Percentiles rank a stretch among this genome's conserved stretches.
Evolutionary conservation across 2,797 vertebrate genomes (phyloP).

Genomic region (Tangara arthus): DNA sequence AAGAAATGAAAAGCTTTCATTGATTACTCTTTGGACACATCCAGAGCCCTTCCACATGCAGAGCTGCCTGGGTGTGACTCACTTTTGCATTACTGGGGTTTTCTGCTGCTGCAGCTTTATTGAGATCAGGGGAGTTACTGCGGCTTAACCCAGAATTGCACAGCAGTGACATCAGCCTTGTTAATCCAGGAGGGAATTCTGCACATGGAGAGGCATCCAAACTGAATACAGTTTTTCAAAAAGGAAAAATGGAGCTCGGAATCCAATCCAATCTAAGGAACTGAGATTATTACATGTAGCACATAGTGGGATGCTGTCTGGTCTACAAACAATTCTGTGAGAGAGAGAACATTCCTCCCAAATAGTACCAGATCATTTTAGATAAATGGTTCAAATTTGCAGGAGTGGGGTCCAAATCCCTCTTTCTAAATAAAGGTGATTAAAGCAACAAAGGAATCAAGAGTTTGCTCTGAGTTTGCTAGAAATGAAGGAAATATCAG

Average conservation of each 20-base stretch:
- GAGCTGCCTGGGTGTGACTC: constrained; percentile 28
- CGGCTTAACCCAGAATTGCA: constrained; percentile 27
- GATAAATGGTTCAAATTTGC: background rate
- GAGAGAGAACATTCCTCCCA: background rate
- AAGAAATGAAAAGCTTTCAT: background rate
- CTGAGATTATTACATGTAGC: background rate
- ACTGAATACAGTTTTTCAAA: background rate
- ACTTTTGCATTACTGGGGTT: background rate
- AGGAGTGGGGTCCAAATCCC: background rate
- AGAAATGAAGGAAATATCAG: background rate
- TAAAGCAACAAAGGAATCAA: background rate
- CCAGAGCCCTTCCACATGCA: background rate
- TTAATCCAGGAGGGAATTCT: constrained; percentile 45
- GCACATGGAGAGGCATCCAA: constrained; percentile 7
- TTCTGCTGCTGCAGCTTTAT: constrained; percentile 39
- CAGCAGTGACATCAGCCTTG: constrained; percentile 46
- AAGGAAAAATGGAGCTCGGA: background rate
- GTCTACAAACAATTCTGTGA: background rate
- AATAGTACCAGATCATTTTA: background rate
- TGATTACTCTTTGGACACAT: background rate
- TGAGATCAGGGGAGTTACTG: constrained; percentile 52
- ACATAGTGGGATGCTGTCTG: background rate
- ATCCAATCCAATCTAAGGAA: background rate
- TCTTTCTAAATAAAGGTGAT: background rate
- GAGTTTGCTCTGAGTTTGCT: background rate